Conservation (phyloP, 2,888 invertebrate genomes). For the Venusia cambrica region DNA sequence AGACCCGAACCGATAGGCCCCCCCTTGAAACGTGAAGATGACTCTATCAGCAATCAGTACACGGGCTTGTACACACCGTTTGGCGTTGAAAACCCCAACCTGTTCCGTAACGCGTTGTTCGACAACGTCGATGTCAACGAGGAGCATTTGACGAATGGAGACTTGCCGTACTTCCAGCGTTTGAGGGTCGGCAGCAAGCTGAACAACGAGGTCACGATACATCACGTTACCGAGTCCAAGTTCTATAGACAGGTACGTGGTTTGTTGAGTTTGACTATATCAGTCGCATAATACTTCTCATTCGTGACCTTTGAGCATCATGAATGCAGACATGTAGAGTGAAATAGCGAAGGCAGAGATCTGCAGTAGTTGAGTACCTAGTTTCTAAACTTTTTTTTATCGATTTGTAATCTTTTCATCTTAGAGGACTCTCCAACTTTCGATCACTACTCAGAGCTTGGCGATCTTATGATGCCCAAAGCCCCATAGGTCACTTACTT, state of each 20-base stretch:
- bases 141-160: conserved; percentile 51
- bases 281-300: no score
- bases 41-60: conserved; percentile 23
- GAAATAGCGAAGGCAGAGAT: no score
- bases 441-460: no score
- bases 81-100: conserved; percentile 62
- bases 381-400: no score
- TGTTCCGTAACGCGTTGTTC: conserved; percentile 65
- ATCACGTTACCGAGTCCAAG: conserved; percentile 71
- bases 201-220: conserved; percentile 71
- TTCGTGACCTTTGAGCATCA: no score
- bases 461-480: no score
- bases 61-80: conserved; percentile 63
- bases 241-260: conserved; percentile 62
- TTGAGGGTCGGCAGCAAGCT: conserved; percentile 65
- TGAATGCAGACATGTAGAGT: conserved; percentile 11
- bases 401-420: no score
- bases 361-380: no score
- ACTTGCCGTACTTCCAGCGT: conserved; percentile 69
- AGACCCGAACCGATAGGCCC: conserved; percentile 61
- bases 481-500: no score
- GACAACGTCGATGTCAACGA: conserved; percentile 45
- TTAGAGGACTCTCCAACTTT: no score
- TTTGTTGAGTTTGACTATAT: not conserved
- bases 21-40: conserved; percentile 35